phyloP scores from a whole-genome alignment of 2,797 vertebrate genomes.

The Acanthis flammea region DNA sequence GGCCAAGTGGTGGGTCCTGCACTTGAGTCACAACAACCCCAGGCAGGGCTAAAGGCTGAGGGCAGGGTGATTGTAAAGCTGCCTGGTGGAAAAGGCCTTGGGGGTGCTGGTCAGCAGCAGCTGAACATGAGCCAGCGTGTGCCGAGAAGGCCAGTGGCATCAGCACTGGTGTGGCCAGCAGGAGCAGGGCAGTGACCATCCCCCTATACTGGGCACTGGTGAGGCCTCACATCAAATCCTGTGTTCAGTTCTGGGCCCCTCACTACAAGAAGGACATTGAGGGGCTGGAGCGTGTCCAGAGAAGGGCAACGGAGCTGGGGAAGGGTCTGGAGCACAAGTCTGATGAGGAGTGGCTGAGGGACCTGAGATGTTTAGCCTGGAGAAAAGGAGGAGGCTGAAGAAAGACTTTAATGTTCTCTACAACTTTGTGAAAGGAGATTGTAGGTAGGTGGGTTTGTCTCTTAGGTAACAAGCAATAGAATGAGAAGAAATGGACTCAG shows the following conservation, averaged over 20 bases:
- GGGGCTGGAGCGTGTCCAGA: rapidly evolving
- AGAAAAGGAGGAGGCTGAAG: neutral
- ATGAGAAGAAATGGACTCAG: neutral
- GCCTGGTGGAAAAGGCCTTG: rapidly evolving
- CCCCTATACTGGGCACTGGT: rapidly evolving
- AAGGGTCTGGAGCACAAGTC: neutral
- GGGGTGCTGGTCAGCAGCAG: rapidly evolving
- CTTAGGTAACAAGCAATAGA: neutral
- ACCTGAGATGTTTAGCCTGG: neutral
- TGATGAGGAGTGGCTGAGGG: rapidly evolving
- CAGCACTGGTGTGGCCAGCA: neutral
- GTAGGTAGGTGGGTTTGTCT: neutral
- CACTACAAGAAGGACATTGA: neutral
- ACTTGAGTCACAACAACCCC: neutral
- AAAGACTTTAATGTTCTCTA: neutral
- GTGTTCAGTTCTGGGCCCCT: neutral
- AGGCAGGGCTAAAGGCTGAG: rapidly evolving
- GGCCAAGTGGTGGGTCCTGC: neutral
- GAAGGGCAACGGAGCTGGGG: rapidly evolving
- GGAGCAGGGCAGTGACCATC: rapidly evolving
- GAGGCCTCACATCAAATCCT: rapidly evolving
- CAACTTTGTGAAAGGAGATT: neutral
- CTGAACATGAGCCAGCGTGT: rapidly evolving
- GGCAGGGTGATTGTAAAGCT: neutral
- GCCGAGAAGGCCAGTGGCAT: neutral